Base-by-base conservation (phyloP, 2,113 vertebrate genomes). In the Oxyura jamaicensis region DNA sequence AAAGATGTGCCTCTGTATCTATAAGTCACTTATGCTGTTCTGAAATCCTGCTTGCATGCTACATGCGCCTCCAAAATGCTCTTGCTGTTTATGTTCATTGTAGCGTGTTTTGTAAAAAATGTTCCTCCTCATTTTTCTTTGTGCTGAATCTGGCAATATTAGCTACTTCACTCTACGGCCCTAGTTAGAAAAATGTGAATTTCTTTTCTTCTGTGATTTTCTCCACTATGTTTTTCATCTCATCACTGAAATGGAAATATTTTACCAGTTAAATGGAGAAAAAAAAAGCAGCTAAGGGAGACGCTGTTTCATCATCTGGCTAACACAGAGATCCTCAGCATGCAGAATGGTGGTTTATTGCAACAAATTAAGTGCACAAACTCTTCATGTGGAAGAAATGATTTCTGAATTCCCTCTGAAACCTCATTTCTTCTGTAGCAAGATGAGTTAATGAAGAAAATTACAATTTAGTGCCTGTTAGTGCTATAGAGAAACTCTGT, bases 371-470 rank as follows among this genome's bases (percentile, higher is more conserved):
- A 72, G 41, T 83, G 92, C 50, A 58, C 63, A 80, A 58, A 88
- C 88, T 80, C 87, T 92, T 96, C 86, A 93, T 73, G 68, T 83
- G 59, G 68, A 95, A 80, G 60, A 90, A 94, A 69, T 85, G 2
- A 77, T 93, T 93, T 66, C 83, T 86, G 60, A 96, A 89, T 66
- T 94, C 59, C 79, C 75, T 65, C 63, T 80, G 88, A 83, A 90
- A 91, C 36, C 4, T 5, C 52, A 36, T 86, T 91, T 95, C 68
- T 83, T 91, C 83, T 62, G 18, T 73, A 90, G 63, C 44, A 76
- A 77, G 75, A 77, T 50, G 72, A 93, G 41, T 81, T 91, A 95
- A 94, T 90, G 63, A 94, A 71, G 72, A 93, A 73, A 86, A 76
- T 72, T 77, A 69, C 55, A 58, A 42, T 76, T 77, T 86, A 52